Conservation (phyloP, 2,797 vertebrate genomes). For the Nyctibius grandis region DNA sequence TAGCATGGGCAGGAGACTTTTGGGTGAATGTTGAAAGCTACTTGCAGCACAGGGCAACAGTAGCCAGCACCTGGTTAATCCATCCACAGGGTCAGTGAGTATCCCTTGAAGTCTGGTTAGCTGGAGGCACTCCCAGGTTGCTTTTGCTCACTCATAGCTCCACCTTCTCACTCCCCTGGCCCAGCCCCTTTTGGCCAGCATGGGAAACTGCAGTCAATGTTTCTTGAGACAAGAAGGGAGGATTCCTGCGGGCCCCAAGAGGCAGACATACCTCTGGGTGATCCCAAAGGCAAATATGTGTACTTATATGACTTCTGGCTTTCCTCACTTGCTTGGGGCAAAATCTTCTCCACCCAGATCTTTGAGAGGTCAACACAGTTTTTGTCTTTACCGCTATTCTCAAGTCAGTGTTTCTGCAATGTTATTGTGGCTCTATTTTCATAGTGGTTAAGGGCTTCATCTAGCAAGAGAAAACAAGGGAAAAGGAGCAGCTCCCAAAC, state of each 20-base stretch:
- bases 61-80: neutral
- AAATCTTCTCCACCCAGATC: neutral
- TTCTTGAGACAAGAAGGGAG: neutral
- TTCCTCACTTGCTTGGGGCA: neutral
- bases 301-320: neutral
- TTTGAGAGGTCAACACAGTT: neutral
- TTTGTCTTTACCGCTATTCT: neutral
- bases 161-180: slow-evolving; percentile 14
- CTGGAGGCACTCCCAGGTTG: neutral
- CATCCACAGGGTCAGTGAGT: neutral
- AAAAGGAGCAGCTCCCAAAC: neutral
- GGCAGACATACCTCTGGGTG: neutral
- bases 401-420: neutral
- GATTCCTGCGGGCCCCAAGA: neutral
- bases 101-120: neutral
- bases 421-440: neutral
- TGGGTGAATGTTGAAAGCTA: neutral
- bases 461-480: neutral
- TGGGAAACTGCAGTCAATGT: neutral
- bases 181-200: neutral
- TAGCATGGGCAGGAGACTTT: neutral
- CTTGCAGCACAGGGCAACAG: neutral
- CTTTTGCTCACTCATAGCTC: neutral
- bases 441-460: neutral
- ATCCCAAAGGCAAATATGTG: neutral